phyloP scores from a whole-genome alignment of 2,113 vertebrate genomes.

The Pterocles burchelli region DNA sequence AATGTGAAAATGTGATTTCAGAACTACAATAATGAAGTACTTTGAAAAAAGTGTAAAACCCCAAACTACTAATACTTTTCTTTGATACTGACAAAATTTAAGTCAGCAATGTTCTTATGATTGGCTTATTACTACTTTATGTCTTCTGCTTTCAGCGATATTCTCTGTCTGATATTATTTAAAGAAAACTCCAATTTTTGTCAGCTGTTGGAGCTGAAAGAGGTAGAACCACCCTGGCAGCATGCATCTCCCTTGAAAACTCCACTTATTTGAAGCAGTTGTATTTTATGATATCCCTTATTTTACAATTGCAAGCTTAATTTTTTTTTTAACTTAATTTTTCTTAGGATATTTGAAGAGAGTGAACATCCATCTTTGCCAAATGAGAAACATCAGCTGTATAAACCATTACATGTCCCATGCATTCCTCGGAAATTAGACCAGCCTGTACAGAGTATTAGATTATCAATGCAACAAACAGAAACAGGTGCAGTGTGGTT shows the following conservation, averaged over 20 bases:
- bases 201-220: neutral
- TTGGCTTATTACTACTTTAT: neutral
- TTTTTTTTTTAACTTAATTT: neutral
- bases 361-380: neutral
- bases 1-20: conserved; percentile 20
- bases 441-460: conserved; percentile 34
- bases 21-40: neutral
- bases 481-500: conserved; percentile 65
- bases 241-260: neutral
- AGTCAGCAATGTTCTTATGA: neutral
- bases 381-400: conserved; percentile 43
- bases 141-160: neutral
- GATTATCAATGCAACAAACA: conserved; percentile 32
- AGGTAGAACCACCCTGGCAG: neutral
- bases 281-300: neutral
- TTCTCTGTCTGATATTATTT: neutral
- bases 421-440: conserved; percentile 51
- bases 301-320: neutral
- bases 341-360: conserved; percentile 65
- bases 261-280: neutral
- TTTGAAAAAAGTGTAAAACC: neutral
- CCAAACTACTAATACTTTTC: neutral
- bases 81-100: neutral
- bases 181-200: neutral
- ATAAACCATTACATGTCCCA: conserved; percentile 40